Evolutionary conservation across 2,113 vertebrate genomes (phyloP).

Genomic region (Colossoma macropomum): DNA sequence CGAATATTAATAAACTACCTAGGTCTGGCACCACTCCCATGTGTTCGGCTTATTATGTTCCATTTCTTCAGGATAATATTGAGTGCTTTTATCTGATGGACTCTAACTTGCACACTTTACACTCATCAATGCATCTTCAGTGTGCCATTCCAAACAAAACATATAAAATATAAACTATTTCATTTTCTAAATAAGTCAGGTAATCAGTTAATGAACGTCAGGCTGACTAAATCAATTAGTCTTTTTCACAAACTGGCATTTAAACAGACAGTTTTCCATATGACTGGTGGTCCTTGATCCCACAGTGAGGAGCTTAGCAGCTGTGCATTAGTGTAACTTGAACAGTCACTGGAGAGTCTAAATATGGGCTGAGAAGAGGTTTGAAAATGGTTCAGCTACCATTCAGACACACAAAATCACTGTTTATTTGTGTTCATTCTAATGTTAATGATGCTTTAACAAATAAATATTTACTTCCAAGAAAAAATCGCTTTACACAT

Average conservation of each 20-base stretch:
- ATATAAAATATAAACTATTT: not conserved
- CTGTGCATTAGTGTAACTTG: not conserved
- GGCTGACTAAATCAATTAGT: not conserved
- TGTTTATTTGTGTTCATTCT: too few relatives aligned
- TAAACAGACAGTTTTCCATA: not conserved
- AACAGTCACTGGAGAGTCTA: not conserved
- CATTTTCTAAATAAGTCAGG: not conserved
- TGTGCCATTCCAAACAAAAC: not conserved
- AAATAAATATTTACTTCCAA: too few relatives aligned
- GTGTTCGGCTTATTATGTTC: not conserved
- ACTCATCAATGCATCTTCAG: not conserved
- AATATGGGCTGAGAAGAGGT: not conserved
- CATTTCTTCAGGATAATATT: not conserved
- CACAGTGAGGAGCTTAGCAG: not conserved
- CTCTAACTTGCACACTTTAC: not conserved
- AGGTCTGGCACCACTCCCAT: too few relatives aligned
- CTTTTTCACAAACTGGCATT: not conserved
- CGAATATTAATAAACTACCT: not conserved
- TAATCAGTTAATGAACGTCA: not conserved
- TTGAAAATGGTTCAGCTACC: too few relatives aligned
- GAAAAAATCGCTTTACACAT: too few relatives aligned
- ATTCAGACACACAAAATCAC: too few relatives aligned
- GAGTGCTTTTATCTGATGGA: too few relatives aligned
- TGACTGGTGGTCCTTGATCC: not conserved
- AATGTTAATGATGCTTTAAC: too few relatives aligned